phyloP scores from a whole-genome alignment of 2,113 vertebrate species.

The Limnothrissa miodon region DNA sequence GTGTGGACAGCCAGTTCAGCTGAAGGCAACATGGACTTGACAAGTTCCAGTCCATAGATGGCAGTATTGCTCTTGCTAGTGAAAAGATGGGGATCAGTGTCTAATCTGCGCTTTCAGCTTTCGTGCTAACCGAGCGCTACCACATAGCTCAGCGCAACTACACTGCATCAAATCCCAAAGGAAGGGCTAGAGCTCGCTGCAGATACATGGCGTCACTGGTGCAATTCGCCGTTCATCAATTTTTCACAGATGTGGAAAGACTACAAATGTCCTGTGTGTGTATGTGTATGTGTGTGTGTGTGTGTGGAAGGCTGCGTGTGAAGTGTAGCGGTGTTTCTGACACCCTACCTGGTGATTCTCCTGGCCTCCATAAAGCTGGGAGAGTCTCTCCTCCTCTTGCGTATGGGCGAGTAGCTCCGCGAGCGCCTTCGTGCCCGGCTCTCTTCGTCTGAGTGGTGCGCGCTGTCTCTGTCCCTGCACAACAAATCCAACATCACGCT shows the following conservation, averaged over 20 bases:
- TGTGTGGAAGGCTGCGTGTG: not conserved
- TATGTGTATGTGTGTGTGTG: not conserved
- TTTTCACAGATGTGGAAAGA: not conserved
- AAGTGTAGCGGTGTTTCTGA: not conserved
- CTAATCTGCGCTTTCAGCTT: not conserved
- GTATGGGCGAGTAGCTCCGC: constrained; percentile 94
- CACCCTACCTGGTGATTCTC: constrained; percentile 90
- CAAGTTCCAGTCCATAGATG: constrained; percentile 32
- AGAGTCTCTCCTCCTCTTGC: constrained; percentile 92
- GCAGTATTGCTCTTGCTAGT: constrained; percentile 26
- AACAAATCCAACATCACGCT: not conserved
- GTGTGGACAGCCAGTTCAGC: not conserved
- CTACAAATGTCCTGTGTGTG: not conserved
- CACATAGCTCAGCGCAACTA: constrained; percentile 3
- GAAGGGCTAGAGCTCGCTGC: not conserved
- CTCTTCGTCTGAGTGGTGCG: constrained; percentile 83
- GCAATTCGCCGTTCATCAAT: not conserved
- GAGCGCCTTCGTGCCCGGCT: constrained; percentile 85
- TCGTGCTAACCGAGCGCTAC: not conserved
- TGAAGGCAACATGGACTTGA: not conserved
- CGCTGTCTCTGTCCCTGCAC: constrained; percentile 84
- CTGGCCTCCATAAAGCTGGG: constrained; percentile 98
- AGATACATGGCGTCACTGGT: not conserved
- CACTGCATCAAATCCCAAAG: not conserved
- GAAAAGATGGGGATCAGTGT: not conserved